These are phyloP conservation scores for Potamarius usumacintae DNA, from an alignment of 2,113 vertebrate species.

Conservation along the genomic window DNA sequence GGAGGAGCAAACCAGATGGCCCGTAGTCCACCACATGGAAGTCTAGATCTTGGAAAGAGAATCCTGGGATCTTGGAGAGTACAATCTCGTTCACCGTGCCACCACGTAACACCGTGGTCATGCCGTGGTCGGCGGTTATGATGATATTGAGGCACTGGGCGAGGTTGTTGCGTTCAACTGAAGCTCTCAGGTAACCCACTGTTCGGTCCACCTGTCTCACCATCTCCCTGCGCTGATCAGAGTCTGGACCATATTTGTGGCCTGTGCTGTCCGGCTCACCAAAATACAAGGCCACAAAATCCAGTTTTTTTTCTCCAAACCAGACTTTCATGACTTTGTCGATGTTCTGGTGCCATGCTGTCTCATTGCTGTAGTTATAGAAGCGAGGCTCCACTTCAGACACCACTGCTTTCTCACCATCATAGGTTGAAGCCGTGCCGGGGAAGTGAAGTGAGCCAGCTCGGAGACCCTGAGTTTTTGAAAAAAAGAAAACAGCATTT, in stretches of 20 bases:
- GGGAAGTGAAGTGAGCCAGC: constrained; percentile 89
- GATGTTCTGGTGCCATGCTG: constrained; percentile 74
- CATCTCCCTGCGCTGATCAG: constrained; percentile 72
- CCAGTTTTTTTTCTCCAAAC: constrained; percentile 72
- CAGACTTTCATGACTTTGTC: constrained; percentile 79
- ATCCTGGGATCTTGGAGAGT: constrained; percentile 68
- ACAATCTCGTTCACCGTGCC: constrained; percentile 69
- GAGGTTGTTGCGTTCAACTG: constrained; percentile 61
- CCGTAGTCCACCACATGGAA: constrained; percentile 87
- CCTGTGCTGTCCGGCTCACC: constrained; percentile 85
- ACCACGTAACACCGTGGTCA: constrained; percentile 72
- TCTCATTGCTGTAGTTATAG: constrained; percentile 81
- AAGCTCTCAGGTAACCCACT: constrained; percentile 78
- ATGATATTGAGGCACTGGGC: constrained; percentile 77
- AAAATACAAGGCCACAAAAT: constrained; percentile 88
- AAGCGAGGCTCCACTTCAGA: constrained; percentile 69
- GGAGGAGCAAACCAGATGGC: constrained; percentile 79
- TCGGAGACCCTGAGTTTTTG: constrained; percentile 77
- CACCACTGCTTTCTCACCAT: constrained; percentile 65
- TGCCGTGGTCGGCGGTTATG: constrained; percentile 87
- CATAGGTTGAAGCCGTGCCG: constrained; percentile 79
- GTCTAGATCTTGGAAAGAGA: constrained; percentile 78
- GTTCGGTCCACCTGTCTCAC: constrained; percentile 84
- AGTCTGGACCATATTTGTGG: constrained; percentile 85
- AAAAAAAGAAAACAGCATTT: neutral